phyloP scores from a whole-genome alignment of 2,113 vertebrate genomes.

The Triplophysa tibetana region DNA sequence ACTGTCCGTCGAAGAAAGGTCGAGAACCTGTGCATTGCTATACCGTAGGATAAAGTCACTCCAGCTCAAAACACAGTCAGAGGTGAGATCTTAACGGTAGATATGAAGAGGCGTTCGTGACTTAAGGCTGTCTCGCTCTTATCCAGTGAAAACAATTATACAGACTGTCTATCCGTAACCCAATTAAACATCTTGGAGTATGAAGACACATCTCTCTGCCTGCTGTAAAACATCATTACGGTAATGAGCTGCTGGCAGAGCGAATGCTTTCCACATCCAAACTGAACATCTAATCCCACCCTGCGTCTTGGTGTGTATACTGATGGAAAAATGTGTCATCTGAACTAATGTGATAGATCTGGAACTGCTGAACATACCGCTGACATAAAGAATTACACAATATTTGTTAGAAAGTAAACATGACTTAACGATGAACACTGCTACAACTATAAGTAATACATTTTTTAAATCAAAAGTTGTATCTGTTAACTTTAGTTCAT shows the following conservation, averaged over 20 bases:
- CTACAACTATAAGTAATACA: too few species aligned
- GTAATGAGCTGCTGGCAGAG: constrained; percentile 48
- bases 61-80: constrained; percentile 34
- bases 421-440: too few species aligned
- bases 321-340: constrained; percentile 17
- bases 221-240: constrained; percentile 48
- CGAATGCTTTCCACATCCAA: constrained; percentile 34
- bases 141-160: constrained; percentile 53
- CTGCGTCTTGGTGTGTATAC: not conserved
- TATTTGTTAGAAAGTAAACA: too few species aligned
- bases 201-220: constrained; percentile 37
- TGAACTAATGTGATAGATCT: constrained; percentile 20
- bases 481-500: too few species aligned
- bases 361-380: too few species aligned
- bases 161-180: constrained; percentile 37
- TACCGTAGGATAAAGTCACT: constrained; percentile 42
- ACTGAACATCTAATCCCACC: not conserved
- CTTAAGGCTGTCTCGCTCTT: constrained; percentile 26
- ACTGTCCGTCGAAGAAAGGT: too few species aligned
- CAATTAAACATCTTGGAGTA: constrained; percentile 49
- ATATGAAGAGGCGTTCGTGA: constrained; percentile 20
- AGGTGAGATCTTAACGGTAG: constrained; percentile 25
- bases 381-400: too few species aligned
- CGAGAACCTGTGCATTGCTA: constrained; percentile 4
- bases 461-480: too few species aligned